Evolutionary conservation across 1,140 invertebrate genomes (phyloP), one percentile per base, ranked within the genome.

Genomic region (Phthorimaea operculella): DNA sequence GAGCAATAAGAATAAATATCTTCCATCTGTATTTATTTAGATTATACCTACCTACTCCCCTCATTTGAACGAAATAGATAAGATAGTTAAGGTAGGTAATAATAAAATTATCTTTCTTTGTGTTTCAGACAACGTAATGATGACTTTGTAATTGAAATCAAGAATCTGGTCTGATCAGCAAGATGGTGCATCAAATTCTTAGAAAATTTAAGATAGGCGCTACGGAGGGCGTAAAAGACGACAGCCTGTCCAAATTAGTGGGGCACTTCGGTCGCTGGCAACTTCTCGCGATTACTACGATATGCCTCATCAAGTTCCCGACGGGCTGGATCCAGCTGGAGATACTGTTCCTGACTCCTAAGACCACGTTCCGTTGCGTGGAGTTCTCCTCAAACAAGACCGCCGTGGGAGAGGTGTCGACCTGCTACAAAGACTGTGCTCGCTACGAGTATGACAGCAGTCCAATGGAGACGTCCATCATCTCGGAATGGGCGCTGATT

Each of bases 201-300:
- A 17, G 58, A 49, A 14, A 42, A 11, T 14, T 11, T 42, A 42
- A n/a, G 11, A 16, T 15, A 57, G 48, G 50, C 53, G 8, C 64
- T 63, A 51, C 21, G 2, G 6, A 28, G 21, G 21, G 21, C 21
- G 21, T 28, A 28, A 74, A 72, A 65, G 72, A 85, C 51, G 78
- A 83, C 52, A 58, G 57, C 0, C 62, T 83, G 11, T 68, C 70
- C 0, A 72, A 68, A 18, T 51, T 84, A 3, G 51, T 90, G 39
- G 88, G 89, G 0, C 81, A 86, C 18, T 87, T 90, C 49, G 89
- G 89, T 17, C 79, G 71, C 63, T 90, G 89, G 89, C 89, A 90
- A 59, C 72, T 88, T 8, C 55, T 87, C 50, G 65, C 88, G 0
- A 85, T 85, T 36, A 57, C 76, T 0, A 73, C 87, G 0, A 78